Base-by-base conservation (phyloP, 2,797 vertebrate genomes). In the Borostomias antarcticus region DNA sequence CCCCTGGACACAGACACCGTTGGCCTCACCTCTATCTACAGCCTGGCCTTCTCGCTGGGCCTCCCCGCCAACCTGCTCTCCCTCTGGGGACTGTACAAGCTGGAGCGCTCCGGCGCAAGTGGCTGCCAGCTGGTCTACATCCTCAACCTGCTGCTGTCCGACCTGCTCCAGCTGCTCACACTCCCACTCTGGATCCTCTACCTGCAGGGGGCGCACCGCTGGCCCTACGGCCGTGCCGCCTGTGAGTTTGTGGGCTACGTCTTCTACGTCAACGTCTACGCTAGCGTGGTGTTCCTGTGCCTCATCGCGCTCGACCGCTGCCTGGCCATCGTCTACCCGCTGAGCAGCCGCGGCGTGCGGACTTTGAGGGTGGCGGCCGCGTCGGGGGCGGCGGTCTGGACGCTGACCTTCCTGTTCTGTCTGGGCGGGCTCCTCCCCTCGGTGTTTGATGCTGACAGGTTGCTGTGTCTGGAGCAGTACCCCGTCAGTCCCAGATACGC, bases 61-160 rank as follows among this genome's bases (percentile, higher is more conserved):
- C 89, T 94, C 11, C 93, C 93, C n/a, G 88, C 89, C 68, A 94
- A 94, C 79, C 85, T 93, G 30, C 79, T 93, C 43, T 93, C 92
- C 10, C 88, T 93, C 5, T 94, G 92, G 91, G 91, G 91, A 45
- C 66, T 93, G 54, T 93, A 92, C 81, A 91, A 93, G 43, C 76
- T 93, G 30, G 88, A 88, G 1, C 86, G 89, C 26, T 88, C 89
- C 0, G 89, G 87, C 1, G 84, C 82, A 8, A 87, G 87, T 23
- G 85, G 91, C 59, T 90, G 89, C 64, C 92, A 93, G 85, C 84
- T 91, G 69, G 88, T 92, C 64, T 92, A 90, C 81, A 91, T 93
- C 76, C 86, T 93, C 62, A 94, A 94, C 78, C 77, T 94, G 53
- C 76, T 93, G 40, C 82, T 93, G 40, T 93, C 93, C 8, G 92